Conservation (phyloP, 2,797 vertebrate genomes). For the Sternotherus odoratus region DNA sequence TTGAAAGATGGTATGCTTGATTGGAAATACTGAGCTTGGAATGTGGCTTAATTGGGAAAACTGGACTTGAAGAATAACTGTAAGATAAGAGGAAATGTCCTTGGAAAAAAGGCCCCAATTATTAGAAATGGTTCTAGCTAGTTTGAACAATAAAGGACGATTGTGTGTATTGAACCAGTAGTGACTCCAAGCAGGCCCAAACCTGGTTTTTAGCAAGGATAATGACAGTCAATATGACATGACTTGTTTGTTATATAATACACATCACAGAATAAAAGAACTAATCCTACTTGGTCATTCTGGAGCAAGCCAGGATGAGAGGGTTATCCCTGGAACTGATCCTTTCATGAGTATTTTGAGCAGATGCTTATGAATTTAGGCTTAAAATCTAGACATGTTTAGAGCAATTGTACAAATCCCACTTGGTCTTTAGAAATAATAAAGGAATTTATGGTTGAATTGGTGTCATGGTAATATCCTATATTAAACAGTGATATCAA, state of each 20-base stretch:
- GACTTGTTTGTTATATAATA: background rate
- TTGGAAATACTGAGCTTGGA: background rate
- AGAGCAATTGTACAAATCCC: background rate
- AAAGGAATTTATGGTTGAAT: background rate
- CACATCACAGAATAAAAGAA: background rate
- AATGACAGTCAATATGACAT: too few relatives aligned
- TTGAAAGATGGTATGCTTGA: background rate
- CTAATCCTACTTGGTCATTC: background rate
- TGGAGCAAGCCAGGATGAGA: background rate
- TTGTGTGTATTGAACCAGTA: too few relatives aligned
- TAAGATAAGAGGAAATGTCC: background rate
- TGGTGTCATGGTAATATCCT: background rate
- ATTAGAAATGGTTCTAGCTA: background rate
- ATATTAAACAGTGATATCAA: background rate
- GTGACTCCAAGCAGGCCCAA: background rate
- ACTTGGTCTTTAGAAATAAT: background rate
- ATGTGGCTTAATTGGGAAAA: background rate
- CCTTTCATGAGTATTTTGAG: background rate
- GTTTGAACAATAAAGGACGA: background rate
- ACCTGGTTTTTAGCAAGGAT: background rate
- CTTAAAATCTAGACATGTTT: background rate
- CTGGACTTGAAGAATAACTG: background rate
- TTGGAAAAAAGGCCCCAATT: background rate
- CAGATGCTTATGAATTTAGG: background rate
- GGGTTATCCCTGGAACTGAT: background rate